Percentiles rank a stretch among this genome's conserved stretches.
phyloP scores from a whole-genome alignment of 1,140 invertebrate species.

The Medauroidea extradentata region DNA sequence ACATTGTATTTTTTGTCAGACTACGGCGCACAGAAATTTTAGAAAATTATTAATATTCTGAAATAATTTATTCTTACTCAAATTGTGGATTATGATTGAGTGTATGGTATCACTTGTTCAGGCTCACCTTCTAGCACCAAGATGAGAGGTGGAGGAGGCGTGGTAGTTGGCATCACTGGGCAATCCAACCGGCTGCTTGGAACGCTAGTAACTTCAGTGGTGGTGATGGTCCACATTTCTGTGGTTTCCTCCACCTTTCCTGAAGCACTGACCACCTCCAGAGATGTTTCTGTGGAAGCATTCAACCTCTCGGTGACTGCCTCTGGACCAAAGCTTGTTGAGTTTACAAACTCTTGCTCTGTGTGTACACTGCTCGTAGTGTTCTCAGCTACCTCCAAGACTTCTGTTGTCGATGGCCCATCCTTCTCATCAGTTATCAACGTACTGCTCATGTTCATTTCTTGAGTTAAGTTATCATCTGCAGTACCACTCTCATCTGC shows the following conservation, averaged over 20 bases:
- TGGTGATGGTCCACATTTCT: neutral
- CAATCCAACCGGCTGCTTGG: slow-evolving; percentile 39
- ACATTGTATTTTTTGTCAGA: too few species aligned
- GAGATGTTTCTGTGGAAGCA: neutral
- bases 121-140: slow-evolving; percentile 66
- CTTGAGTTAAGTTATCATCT: neutral
- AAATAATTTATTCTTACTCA: too few species aligned
- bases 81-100: too few species aligned
- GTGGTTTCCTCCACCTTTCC: slow-evolving; percentile 1
- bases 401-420: too few species aligned
- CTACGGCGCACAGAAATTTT: too few species aligned
- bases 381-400: too few species aligned
- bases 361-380: too few species aligned
- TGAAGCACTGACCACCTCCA: neutral
- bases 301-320: neutral
- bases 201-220: slow-evolving; percentile 26
- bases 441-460: too few species aligned
- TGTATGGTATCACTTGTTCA: too few species aligned
- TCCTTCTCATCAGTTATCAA: too few species aligned
- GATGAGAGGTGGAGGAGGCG: slow-evolving; percentile 62
- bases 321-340: neutral
- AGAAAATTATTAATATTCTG: too few species aligned
- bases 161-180: slow-evolving; percentile 50
- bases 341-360: too few species aligned
- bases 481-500: neutral